A percentile compares a stretch with the other conserved stretches of the same genome.
Evolutionary conservation across 1,140 invertebrate genomes (phyloP).

Genomic region (Drosophila watanabei): DNA sequence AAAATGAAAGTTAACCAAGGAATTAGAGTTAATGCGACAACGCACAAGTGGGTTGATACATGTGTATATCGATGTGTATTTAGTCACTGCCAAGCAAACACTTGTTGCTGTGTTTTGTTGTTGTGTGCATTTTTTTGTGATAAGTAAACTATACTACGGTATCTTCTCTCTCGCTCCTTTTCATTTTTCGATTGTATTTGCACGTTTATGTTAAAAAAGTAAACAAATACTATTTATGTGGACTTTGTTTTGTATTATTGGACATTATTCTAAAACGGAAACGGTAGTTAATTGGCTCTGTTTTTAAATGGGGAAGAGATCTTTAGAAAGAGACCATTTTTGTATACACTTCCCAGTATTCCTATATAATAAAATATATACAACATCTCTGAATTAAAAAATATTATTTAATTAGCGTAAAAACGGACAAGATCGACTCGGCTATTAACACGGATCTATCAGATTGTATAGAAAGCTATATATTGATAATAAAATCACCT

Average conservation of each 20-base stretch:
- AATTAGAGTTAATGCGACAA: neutral
- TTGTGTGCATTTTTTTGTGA: conserved; percentile 3
- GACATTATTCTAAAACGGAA: neutral
- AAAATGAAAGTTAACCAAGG: conserved; percentile 16
- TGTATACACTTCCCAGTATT: neutral
- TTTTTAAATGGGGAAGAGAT: neutral
- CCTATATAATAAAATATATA: too few species aligned
- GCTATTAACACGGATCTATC: too few species aligned
- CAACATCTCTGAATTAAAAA: too few species aligned
- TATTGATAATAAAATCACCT: too few species aligned
- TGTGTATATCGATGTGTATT: neutral
- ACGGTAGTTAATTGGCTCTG: neutral
- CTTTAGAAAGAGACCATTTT: neutral
- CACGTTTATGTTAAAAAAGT: neutral
- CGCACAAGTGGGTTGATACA: neutral
- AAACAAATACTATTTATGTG: neutral
- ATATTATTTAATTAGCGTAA: too few species aligned
- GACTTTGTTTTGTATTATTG: neutral
- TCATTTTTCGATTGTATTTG: neutral
- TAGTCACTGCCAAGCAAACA: conserved; percentile 2
- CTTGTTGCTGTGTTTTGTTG: conserved; percentile 19
- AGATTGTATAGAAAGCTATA: too few species aligned
- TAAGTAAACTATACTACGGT: neutral
- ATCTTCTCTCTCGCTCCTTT: conserved; percentile 14
- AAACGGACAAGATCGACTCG: too few species aligned